These are phyloP conservation scores for Nasonia longicornis DNA, from an alignment of 1,140 invertebrate genomes.

Conservation along the genomic window DNA sequence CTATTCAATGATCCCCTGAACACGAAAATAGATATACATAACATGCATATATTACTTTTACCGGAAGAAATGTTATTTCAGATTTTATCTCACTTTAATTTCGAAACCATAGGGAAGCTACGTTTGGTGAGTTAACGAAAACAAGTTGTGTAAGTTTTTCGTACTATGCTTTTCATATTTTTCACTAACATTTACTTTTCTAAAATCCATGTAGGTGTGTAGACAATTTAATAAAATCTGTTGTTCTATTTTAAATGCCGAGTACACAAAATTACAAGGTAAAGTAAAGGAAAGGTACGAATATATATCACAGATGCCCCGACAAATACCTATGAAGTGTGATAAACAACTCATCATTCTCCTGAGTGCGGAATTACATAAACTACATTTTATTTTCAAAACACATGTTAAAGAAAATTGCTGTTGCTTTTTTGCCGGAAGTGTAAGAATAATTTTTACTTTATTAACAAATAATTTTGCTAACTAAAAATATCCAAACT, in stretches of 20 bases:
- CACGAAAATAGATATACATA: too few relatives aligned
- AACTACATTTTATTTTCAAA: not conserved
- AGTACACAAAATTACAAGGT: not conserved
- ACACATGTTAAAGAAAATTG: slow-evolving; percentile 8
- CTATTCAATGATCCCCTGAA: too few relatives aligned
- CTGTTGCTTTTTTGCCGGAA: slow-evolving; percentile 28
- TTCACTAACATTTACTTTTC: not conserved
- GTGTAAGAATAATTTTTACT: slow-evolving; percentile 10
- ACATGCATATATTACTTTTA: not conserved
- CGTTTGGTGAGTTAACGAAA: slow-evolving; percentile 13
- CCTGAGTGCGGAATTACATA: slow-evolving; percentile 8
- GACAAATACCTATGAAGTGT: not conserved
- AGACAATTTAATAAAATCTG: not conserved
- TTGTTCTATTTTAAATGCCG: not conserved
- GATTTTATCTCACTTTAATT: slow-evolving; percentile 8
- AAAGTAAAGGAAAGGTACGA: not conserved
- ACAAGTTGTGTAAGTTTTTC: too few relatives aligned
- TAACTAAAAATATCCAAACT: too few relatives aligned
- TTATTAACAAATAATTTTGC: not conserved
- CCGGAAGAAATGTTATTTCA: slow-evolving; percentile 20
- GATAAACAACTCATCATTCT: slow-evolving; percentile 8
- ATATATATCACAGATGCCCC: not conserved
- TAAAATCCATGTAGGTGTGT: slow-evolving; percentile 3
- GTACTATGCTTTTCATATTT: too few relatives aligned
- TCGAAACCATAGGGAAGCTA: slow-evolving; percentile 4